Conservation (phyloP, 1,140 invertebrate species). For the Pseudomyrmex dendroicus region DNA sequence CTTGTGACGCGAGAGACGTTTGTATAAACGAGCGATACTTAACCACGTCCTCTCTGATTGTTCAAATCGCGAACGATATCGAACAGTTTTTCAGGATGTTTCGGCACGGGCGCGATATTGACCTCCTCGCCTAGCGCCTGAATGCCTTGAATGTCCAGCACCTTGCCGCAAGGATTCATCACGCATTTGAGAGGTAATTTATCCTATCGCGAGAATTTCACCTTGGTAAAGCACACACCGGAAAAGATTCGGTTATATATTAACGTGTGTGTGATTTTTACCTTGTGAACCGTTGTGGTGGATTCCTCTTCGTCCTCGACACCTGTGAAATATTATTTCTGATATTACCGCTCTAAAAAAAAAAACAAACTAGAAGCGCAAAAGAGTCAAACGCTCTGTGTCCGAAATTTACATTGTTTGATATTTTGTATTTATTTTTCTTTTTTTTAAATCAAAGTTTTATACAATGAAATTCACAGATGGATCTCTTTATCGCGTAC, state of each 20-base stretch:
- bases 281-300: constrained; percentile 75
- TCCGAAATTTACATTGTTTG: too few relatives aligned
- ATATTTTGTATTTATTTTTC: neutral
- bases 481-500: constrained; percentile 79
- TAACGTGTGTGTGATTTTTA: constrained; percentile 56
- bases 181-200: constrained; percentile 91
- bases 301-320: constrained; percentile 80
- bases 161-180: constrained; percentile 92
- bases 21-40: constrained; percentile 9
- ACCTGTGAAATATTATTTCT: constrained; percentile 71
- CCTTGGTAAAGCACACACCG: neutral
- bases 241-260: neutral
- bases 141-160: constrained; percentile 89
- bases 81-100: constrained; percentile 86
- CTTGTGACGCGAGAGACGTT: too few relatives aligned
- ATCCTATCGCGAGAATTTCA: constrained; percentile 75
- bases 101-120: constrained; percentile 86
- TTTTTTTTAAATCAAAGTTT: neutral
- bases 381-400: too few relatives aligned
- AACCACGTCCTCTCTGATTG: constrained; percentile 91
- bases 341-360: neutral
- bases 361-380: neutral
- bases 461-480: neutral
- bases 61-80: constrained; percentile 91
- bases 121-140: constrained; percentile 89